A percentile compares a stretch with the other conserved stretches of the same genome.
phyloP scores from a whole-genome alignment of 2,113 vertebrate species.

The Pungitius pungitius region DNA sequence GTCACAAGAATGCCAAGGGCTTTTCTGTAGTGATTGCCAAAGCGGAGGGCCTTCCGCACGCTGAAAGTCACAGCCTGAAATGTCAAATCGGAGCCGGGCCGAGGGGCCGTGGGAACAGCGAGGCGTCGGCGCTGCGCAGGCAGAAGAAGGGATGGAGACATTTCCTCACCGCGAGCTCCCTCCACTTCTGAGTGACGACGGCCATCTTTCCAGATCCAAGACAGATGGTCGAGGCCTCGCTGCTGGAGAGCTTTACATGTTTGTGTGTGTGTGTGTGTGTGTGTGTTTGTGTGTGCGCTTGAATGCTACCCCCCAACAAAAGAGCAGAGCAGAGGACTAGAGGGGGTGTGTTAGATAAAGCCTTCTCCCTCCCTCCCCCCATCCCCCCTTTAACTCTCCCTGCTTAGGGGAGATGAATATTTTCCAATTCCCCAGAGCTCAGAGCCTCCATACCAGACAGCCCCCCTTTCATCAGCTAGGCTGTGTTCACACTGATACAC shows the following conservation, averaged over 20 bases:
- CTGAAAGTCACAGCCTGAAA: not conserved
- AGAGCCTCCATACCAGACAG: constrained; percentile 26
- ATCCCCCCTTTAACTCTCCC: constrained; percentile 46
- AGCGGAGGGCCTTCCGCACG: not conserved
- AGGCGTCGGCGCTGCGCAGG: not conserved
- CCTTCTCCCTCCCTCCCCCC: constrained; percentile 24
- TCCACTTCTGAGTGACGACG: constrained; percentile 48
- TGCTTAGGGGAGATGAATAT: constrained; percentile 74
- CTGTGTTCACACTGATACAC: constrained; percentile 19
- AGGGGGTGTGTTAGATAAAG: constrained; percentile 72
- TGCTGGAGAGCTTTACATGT: constrained; percentile 55
- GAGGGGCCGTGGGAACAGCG: not conserved
- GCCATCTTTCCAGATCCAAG: constrained; percentile 65
- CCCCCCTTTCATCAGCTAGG: constrained; percentile 19
- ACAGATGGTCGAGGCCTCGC: constrained; percentile 72
- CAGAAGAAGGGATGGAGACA: constrained; percentile 2
- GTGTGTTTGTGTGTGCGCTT: constrained; percentile 34
- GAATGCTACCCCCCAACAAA: constrained; percentile 67
- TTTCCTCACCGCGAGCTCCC: constrained; percentile 25
- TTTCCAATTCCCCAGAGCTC: constrained; percentile 66
- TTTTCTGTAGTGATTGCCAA: constrained; percentile 1
- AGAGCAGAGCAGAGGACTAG: constrained; percentile 56
- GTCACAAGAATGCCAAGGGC: not conserved
- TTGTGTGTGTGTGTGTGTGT: constrained; percentile 43
- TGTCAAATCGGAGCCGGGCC: constrained; percentile 8